Evolutionary conservation across 2,888 invertebrate genomes (phyloP).

Genomic region (Cenopis cana): DNA sequence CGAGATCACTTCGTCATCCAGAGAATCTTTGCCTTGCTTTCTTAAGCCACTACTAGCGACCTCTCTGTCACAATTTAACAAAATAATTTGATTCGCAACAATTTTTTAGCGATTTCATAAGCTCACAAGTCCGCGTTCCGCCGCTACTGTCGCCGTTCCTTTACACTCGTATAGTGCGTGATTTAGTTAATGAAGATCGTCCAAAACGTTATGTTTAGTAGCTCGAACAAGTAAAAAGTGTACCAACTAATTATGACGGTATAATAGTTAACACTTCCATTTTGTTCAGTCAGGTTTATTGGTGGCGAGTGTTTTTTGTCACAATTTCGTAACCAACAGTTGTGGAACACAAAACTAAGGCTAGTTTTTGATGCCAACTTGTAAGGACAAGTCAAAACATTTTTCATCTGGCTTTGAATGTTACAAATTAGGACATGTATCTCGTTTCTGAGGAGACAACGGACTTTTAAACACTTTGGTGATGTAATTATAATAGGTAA

Average conservation of each 20-base stretch:
- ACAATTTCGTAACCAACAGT: neutral
- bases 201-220: slow-evolving; percentile 66
- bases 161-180: slow-evolving; percentile 56
- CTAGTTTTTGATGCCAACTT: neutral
- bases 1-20: too few relatives aligned
- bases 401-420: neutral
- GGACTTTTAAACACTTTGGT: slow-evolving; percentile 4
- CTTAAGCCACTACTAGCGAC: too few relatives aligned
- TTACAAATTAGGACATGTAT: neutral
- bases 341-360: neutral
- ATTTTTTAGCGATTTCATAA: neutral
- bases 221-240: slow-evolving; percentile 62
- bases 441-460: neutral
- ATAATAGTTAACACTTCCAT: slow-evolving; percentile 49
- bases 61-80: too few relatives aligned
- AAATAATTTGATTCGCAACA: too few relatives aligned
- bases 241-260: slow-evolving; percentile 62
- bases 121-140: slow-evolving; percentile 27
- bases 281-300: slow-evolving; percentile 16
- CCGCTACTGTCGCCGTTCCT: slow-evolving; percentile 11
- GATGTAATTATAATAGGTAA: neutral
- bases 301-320: neutral
- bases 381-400: neutral
- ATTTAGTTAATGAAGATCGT: slow-evolving; percentile 68
- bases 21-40: too few relatives aligned